Conservation (phyloP, 1,140 invertebrate genomes). For the Chrysomallon squamiferum region DNA sequence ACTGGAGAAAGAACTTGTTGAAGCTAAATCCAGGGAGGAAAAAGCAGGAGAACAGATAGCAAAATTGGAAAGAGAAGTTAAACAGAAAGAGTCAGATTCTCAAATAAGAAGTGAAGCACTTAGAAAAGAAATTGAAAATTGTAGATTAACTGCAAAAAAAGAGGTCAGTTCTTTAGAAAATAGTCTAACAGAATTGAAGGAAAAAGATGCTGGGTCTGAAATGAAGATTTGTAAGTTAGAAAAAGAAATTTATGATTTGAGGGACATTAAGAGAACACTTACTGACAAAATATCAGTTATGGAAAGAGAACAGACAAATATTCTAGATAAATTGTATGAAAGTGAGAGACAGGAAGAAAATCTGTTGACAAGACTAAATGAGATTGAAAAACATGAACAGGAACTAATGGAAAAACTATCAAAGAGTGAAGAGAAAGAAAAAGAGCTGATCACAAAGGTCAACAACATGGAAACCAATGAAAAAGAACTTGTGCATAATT, state of each 20-base stretch:
- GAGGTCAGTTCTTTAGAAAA: constrained; percentile 15
- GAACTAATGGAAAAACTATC: constrained; percentile 34
- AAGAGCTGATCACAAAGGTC: constrained; percentile 16
- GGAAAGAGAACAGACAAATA: not conserved
- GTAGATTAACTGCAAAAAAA: no score
- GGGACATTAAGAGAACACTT: constrained; percentile 3
- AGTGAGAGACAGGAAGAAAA: constrained; percentile 13
- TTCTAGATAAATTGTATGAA: constrained; percentile 12
- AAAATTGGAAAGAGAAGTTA: constrained; percentile 4
- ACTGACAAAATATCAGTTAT: constrained; percentile 6
- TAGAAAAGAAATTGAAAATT: no score
- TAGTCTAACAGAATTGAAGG: constrained; percentile 1
- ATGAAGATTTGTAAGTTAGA: not conserved
- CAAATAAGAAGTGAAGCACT: not conserved
- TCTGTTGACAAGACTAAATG: constrained; percentile 1
- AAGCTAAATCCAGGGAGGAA: not conserved
- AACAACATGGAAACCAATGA: constrained; percentile 11
- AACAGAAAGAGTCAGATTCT: constrained; percentile 2
- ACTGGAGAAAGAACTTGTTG: constrained; percentile 14
- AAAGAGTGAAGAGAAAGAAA: constrained; percentile 17
- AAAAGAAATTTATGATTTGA: constrained; percentile 4
- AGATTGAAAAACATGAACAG: constrained; percentile 32
- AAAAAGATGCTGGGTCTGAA: constrained; percentile 9
- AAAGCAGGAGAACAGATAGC: not conserved
- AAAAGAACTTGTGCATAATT: not conserved